Evolutionary conservation across 1,140 invertebrate species (phyloP), one percentile per base, ranked within the genome.

Genomic region (Eueides isabella): DNA sequence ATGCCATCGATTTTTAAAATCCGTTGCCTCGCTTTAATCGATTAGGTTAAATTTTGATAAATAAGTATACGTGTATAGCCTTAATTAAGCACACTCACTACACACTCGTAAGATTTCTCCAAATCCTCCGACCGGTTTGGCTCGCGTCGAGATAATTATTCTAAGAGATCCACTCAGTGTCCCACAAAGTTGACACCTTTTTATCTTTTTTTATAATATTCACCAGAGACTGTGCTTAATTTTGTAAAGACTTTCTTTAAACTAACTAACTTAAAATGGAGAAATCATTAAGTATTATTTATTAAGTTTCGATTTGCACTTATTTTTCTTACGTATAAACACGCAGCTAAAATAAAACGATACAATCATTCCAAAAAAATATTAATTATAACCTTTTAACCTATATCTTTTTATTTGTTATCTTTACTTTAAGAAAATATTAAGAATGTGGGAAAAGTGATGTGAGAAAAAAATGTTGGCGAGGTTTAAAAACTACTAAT

Each of bases 61-160:
- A 55, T 55, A 19, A 55, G 26, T 55, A 55, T 26, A 23, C 23
- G 23, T 55, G 48, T 55, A 23, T 23, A 55, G 48, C 48, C 48
- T 55, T 26, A 55, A 55, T 55, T 55, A 55, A 55, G 48, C 48
- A 55, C 48, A 55, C 48, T 55, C 48, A 55, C 48, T 26, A n/a
- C 16, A 6, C 48, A 11, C 23, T 63, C 9, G 14, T 63, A 63
- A 63, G 61, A 63, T 63, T 63, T 63, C 61, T 63, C 61, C 61
- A 63, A 63, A 63, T 63, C 61, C 30, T 63, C 14, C 1, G 30
- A 63, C 61, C 61, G 61, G 61, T 31, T 63, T 63, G 61, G 26
- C 61, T 63, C 30, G 61, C 9, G 14, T 55, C 48, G 23, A 55
- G 48, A 1, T 55, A 55, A 55, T 55, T 55, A 55, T 55, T 55